These are phyloP conservation scores for Leptoteleia sp. DNA, from an alignment of 1,140 invertebrate species.

Conservation along the genomic window DNA sequence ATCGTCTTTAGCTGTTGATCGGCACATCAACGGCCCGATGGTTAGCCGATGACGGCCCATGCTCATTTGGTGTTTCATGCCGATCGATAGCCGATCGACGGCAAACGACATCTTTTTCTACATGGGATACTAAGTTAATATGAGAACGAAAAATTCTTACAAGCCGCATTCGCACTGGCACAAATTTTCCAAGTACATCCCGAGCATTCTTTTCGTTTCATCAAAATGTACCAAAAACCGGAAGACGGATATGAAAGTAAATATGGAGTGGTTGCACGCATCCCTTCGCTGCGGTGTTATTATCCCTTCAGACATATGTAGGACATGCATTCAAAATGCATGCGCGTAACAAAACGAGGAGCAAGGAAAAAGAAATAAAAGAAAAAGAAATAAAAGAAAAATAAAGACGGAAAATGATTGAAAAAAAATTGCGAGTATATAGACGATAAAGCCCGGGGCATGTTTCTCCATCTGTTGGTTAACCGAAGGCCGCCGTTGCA, in stretches of 20 bases:
- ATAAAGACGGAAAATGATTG: slow-evolving; percentile 48
- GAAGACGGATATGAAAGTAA: slow-evolving; percentile 62
- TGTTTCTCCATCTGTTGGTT: slow-evolving; percentile 78
- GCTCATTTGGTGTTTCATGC: no score
- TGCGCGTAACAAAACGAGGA: slow-evolving; percentile 14
- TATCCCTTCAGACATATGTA: slow-evolving; percentile 79
- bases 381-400: slow-evolving; percentile 48
- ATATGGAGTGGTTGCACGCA: slow-evolving; percentile 72
- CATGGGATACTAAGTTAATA: no score
- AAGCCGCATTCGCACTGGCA: no score
- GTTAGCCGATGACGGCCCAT: no score
- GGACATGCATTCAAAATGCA: slow-evolving; percentile 74
- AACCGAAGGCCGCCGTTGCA: slow-evolving; percentile 64
- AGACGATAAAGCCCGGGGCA: slow-evolving; percentile 66
- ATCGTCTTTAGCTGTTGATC: no score
- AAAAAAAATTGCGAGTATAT: slow-evolving; percentile 72
- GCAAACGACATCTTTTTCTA: no score
- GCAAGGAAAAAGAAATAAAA: not conserved
- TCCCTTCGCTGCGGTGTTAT: slow-evolving; percentile 73
- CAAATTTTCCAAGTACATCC: slow-evolving; percentile 20
- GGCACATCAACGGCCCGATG: no score
- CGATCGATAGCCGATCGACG: no score
- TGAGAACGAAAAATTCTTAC: no score
- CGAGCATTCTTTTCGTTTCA: slow-evolving; percentile 29
- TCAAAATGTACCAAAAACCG: slow-evolving; percentile 60